Evolutionary conservation across 2,113 vertebrate species (phyloP).

Genomic region (Xiphias gladius): DNA sequence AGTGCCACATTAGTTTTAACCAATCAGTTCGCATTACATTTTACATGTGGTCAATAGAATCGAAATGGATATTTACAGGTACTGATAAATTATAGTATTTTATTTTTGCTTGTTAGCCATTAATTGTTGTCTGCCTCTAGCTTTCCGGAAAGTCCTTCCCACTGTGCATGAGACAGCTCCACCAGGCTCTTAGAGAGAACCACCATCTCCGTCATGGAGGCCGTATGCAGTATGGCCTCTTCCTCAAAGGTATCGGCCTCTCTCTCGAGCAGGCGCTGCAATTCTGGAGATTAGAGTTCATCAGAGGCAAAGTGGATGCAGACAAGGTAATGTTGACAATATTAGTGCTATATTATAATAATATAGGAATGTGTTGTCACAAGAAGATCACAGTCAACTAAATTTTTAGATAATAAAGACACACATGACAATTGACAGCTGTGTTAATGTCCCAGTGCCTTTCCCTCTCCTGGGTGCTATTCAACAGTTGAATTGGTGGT

Average conservation of each 20-base stretch:
- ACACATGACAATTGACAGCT: too few species aligned
- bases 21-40: not conserved
- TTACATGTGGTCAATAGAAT: not conserved
- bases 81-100: not conserved
- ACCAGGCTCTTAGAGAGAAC: conserved; percentile 90
- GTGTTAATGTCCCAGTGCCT: not conserved
- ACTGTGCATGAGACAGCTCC: conserved; percentile 95
- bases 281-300: conserved; percentile 97
- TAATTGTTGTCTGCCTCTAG: conserved; percentile 73
- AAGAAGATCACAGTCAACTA: not conserved
- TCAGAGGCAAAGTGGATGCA: conserved; percentile 93
- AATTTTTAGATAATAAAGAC: not conserved
- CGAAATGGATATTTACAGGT: not conserved
- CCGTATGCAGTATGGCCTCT: conserved; percentile 97
- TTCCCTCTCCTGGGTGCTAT: not conserved
- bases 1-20: not conserved
- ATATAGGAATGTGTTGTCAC: not conserved
- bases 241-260: conserved; percentile 95
- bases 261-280: conserved; percentile 95
- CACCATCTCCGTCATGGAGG: conserved; percentile 97
- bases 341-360: not conserved
- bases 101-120: not conserved
- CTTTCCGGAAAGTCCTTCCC: conserved; percentile 93
- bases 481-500: conserved; percentile 1
- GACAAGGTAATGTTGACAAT: conserved; percentile 90